phyloP scores from a whole-genome alignment of 1,140 invertebrate species.

The Wiebesia pumilae region DNA sequence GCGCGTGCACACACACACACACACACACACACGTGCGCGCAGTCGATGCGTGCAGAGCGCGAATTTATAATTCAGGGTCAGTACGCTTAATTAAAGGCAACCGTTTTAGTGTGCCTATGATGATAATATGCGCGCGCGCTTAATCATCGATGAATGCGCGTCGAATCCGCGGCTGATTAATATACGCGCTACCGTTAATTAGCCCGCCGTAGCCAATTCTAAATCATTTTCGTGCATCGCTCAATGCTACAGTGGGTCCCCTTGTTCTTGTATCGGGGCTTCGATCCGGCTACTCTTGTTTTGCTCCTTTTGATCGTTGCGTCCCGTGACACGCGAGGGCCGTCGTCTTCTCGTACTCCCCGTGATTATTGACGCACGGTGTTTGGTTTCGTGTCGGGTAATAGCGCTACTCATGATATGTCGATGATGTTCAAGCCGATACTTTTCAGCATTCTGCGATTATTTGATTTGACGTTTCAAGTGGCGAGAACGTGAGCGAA shows the following conservation, averaged over 20 bases:
- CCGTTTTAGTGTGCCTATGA: conserved; percentile 53
- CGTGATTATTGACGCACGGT: too few relatives aligned
- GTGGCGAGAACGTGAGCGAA: too few relatives aligned
- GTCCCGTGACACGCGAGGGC: too few relatives aligned
- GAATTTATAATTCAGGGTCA: conserved; percentile 6
- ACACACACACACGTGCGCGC: neutral
- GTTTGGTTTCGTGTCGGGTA: too few relatives aligned
- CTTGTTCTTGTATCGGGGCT: neutral
- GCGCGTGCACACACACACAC: too few relatives aligned
- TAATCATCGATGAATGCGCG: conserved; percentile 50
- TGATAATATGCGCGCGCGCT: conserved; percentile 23
- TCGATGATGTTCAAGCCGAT: too few relatives aligned
- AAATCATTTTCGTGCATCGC: conserved; percentile 24
- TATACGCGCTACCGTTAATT: conserved; percentile 33
- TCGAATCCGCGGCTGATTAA: conserved; percentile 41
- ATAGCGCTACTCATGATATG: too few relatives aligned
- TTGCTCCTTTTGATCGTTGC: too few relatives aligned
- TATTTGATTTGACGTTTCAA: too few relatives aligned
- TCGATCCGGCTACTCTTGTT: neutral
- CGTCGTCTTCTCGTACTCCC: too few relatives aligned
- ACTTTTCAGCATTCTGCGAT: too few relatives aligned
- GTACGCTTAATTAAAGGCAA: conserved; percentile 56
- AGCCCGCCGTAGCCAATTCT: neutral
- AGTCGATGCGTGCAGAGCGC: conserved; percentile 29
- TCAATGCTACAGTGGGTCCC: neutral